Conservation (phyloP, 2,888 invertebrate species). For the Merodon equestris region DNA sequence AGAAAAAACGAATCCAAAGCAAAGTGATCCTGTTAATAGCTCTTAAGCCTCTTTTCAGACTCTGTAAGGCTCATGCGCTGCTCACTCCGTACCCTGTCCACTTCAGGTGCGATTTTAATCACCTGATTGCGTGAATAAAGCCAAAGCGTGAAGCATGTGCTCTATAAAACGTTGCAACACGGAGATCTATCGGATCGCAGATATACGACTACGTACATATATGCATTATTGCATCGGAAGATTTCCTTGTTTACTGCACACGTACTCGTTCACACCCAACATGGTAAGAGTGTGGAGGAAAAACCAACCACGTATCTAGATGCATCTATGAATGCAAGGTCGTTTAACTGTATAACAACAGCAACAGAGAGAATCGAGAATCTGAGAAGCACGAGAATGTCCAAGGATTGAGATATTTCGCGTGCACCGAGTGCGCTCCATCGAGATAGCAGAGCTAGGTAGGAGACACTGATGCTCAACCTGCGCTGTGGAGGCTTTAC, state of each 20-base stretch:
- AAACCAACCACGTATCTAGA: constrained; percentile 43
- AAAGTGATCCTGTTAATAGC: constrained; percentile 61
- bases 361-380: constrained; percentile 12
- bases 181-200: constrained; percentile 59
- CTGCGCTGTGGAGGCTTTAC: no score
- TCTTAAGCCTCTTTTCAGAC: constrained; percentile 35
- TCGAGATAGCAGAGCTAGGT: constrained; percentile 46
- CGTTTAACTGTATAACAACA: constrained; percentile 59
- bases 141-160: constrained; percentile 67
- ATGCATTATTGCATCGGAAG: constrained; percentile 13
- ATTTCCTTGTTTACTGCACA: neutral
- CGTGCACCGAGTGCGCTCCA: constrained; percentile 49
- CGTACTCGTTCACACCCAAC: constrained; percentile 35
- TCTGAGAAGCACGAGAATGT: constrained; percentile 16
- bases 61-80: constrained; percentile 22
- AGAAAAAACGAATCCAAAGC: constrained; percentile 20
- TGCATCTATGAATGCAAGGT: constrained; percentile 62
- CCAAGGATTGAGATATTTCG: constrained; percentile 65
- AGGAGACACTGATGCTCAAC: constrained; percentile 5
- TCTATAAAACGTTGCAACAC: constrained; percentile 52
- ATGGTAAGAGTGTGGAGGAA: constrained; percentile 25
- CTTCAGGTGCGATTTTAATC: constrained; percentile 63
- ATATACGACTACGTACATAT: neutral
- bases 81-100: constrained; percentile 45
- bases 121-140: constrained; percentile 66